A percentile compares a stretch with the other conserved stretches of the same genome.
Conservation (phyloP, 1,140 invertebrate species). For the Ceratina calcarata region DNA sequence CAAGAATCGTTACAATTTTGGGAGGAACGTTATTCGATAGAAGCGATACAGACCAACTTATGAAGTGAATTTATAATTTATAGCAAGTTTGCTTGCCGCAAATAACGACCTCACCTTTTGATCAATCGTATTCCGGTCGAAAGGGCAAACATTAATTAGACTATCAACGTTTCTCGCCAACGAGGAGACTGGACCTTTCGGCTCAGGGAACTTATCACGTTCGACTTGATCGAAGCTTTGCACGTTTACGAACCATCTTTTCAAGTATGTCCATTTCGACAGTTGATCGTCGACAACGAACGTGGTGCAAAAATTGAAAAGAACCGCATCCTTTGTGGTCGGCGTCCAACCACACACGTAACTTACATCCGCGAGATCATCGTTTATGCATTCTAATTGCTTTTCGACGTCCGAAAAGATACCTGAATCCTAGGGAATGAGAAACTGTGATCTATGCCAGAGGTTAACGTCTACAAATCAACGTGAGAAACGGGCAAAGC, state of each 20-base stretch:
- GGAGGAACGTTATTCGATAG: neutral
- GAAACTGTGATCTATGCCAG: neutral
- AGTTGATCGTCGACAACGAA: constrained; percentile 68
- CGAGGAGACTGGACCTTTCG: constrained; percentile 35
- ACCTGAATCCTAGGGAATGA: constrained; percentile 47
- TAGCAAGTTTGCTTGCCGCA: constrained; percentile 62
- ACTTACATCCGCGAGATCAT: constrained; percentile 80
- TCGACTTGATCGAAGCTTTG: constrained; percentile 81
- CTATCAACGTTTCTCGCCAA: constrained; percentile 53
- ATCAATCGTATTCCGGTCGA: constrained; percentile 53
- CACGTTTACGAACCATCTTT: constrained; percentile 83
- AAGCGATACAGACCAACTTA: neutral
- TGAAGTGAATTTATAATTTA: constrained; percentile 45
- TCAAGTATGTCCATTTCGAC: constrained; percentile 78
- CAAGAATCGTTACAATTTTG: neutral
- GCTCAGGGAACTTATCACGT: constrained; percentile 74
- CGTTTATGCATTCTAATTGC: constrained; percentile 69
- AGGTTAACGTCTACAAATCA: neutral
- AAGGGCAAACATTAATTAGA: constrained; percentile 30
- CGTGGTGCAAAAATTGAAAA: constrained; percentile 75
- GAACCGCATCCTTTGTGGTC: constrained; percentile 79
- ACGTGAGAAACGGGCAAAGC: neutral
- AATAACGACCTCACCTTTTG: constrained; percentile 73
- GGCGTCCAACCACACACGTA: constrained; percentile 82
- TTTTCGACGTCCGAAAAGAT: constrained; percentile 49